A percentile compares a stretch with the other conserved stretches of the same genome.
Conservation (phyloP, 2,113 vertebrate species). For the Theristicus caerulescens region DNA sequence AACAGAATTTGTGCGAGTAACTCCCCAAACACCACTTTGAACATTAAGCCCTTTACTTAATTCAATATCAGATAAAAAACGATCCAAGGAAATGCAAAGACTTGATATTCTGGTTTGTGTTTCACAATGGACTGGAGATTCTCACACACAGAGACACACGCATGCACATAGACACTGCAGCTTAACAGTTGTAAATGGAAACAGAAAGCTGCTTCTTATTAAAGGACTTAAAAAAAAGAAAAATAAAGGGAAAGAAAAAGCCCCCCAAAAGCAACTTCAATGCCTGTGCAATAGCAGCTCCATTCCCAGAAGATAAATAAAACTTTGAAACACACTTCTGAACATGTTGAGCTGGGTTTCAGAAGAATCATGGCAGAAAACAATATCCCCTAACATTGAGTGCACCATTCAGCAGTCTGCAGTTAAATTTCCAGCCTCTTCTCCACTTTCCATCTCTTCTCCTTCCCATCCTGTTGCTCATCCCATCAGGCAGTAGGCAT, state of each 20-base stretch:
- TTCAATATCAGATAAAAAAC: constrained; percentile 47
- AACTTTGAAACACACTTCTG: background rate
- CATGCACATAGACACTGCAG: background rate
- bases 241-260: background rate
- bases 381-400: background rate
- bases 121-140: constrained; percentile 21
- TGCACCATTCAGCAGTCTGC: background rate
- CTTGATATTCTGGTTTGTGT: constrained; percentile 33
- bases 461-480: background rate
- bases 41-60: constrained; percentile 64
- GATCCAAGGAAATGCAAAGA: constrained; percentile 27
- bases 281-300: background rate
- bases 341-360: background rate
- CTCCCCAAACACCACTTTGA: constrained; percentile 63
- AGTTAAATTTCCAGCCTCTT: background rate
- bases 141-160: background rate
- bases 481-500: background rate
- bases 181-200: background rate
- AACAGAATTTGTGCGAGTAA: constrained; percentile 53
- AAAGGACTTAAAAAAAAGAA: background rate
- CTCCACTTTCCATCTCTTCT: background rate
- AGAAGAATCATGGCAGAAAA: background rate
- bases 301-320: background rate
- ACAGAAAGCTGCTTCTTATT: background rate
- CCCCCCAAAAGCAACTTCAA: background rate